Percentiles rank a stretch among this genome's conserved stretches.
Conservation (phyloP, 2,113 vertebrate genomes). For the Eulemur macaco region DNA sequence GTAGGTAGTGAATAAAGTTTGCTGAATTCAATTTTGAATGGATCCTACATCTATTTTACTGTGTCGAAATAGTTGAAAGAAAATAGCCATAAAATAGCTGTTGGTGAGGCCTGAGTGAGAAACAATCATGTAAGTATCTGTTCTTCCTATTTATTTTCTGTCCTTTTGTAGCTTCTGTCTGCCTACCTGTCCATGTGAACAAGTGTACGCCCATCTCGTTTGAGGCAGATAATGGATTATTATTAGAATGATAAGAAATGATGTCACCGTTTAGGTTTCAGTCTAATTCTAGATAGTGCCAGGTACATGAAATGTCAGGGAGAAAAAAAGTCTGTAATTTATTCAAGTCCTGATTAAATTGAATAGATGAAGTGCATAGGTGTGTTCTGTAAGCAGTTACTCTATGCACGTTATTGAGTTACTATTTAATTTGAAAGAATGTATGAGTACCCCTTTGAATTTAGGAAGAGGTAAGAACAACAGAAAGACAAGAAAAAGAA, state of each 20-base stretch:
- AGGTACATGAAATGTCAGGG: not conserved
- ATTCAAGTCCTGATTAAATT: not conserved
- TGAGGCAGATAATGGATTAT: not conserved
- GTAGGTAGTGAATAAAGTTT: not conserved
- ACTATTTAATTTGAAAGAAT: not conserved
- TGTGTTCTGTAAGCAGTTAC: not conserved
- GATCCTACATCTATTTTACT: not conserved
- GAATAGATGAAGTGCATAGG: not conserved
- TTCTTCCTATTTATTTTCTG: not conserved
- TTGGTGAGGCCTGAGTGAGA: not conserved
- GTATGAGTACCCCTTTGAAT: not conserved
- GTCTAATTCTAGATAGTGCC: not conserved
- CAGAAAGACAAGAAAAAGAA: not conserved
- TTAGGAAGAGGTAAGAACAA: not conserved
- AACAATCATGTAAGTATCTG: rapidly evolving
- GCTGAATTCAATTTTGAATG: not conserved
- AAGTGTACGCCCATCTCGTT: not conserved
- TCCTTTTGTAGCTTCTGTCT: not conserved
- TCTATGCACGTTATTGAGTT: not conserved
- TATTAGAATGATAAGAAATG: not conserved
- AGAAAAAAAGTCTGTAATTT: not conserved
- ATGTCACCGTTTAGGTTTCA: not conserved
- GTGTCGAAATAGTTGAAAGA: not conserved
- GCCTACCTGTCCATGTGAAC: not conserved
- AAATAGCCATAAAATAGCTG: not conserved